Evolutionary conservation across 2,888 invertebrate species (phyloP).

Genomic region (Aphrophora alni): DNA sequence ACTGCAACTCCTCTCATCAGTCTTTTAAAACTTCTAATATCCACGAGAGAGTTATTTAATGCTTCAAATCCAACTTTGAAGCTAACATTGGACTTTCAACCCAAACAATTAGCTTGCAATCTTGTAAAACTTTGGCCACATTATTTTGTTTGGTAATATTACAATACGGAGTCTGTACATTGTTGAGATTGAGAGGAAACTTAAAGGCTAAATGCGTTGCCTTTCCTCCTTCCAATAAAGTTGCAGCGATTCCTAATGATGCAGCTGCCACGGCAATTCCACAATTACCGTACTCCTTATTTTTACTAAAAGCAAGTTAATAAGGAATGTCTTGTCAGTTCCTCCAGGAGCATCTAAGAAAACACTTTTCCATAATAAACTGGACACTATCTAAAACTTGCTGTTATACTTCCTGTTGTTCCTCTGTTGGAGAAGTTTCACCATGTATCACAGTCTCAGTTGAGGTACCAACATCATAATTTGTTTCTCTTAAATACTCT

Average conservation of each 20-base stretch:
- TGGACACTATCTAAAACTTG: slow-evolving; percentile 24
- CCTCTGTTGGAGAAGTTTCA: too few species aligned
- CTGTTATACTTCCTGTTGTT: not conserved
- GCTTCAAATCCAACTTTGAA: not conserved
- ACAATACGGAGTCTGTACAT: not conserved
- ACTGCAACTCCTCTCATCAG: not conserved
- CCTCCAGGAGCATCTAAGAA: too few species aligned
- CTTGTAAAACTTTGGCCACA: slow-evolving; percentile 44
- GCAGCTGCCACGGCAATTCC: not conserved
- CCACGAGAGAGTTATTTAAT: not conserved
- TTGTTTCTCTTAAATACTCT: slow-evolving; percentile 1
- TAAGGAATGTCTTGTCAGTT: slow-evolving; percentile 55
- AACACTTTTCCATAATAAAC: slow-evolving; percentile 34
- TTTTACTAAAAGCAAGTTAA: slow-evolving; percentile 52
- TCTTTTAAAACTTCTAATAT: not conserved
- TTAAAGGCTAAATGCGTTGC: slow-evolving; percentile 2
- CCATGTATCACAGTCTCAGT: not conserved
- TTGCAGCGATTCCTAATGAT: not conserved
- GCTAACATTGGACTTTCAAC: not conserved
- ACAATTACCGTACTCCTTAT: slow-evolving; percentile 35
- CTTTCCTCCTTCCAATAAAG: not conserved
- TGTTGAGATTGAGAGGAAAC: not conserved
- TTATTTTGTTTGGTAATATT: not conserved
- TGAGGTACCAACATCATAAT: slow-evolving; percentile 27
- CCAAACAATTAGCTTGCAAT: not conserved